Conservation (phyloP, 2,797 vertebrate genomes). For the Sternarchorhynchus goeldii region DNA sequence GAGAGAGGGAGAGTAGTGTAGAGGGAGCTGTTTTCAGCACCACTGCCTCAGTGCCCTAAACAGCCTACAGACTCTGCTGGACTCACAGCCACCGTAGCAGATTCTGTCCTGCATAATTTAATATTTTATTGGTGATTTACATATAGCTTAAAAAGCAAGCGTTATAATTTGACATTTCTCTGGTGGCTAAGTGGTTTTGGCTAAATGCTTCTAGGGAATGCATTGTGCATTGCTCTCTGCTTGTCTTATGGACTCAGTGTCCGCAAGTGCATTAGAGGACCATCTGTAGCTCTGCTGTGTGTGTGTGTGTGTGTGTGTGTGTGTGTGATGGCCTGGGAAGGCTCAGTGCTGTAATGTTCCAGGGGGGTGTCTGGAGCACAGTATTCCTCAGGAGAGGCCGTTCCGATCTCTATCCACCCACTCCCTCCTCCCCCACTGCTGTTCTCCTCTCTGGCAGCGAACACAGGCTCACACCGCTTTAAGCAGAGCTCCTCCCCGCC, state of each 20-base stretch:
- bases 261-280: constrained; percentile 40
- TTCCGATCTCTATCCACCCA: constrained; percentile 54
- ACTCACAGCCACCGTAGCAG: background rate
- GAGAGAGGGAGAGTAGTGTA: constrained; percentile 24
- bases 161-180: constrained; percentile 1
- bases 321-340: constrained; percentile 32
- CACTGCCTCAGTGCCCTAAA: constrained; percentile 8
- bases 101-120: too few relatives aligned
- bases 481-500: constrained; percentile 44
- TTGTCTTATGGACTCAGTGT: constrained; percentile 46
- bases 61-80: background rate
- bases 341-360: constrained; percentile 58
- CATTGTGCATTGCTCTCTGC: constrained; percentile 18
- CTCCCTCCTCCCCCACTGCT: constrained; percentile 35
- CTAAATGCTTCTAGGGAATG: constrained; percentile 7
- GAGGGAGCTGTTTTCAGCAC: constrained; percentile 56
- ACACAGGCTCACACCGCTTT: constrained; percentile 59
- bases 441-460: constrained; percentile 60
- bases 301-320: constrained; percentile 35
- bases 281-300: constrained; percentile 38
- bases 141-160: too few relatives aligned
- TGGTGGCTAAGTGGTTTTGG: background rate
- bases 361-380: constrained; percentile 61
- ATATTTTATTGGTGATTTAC: too few relatives aligned
- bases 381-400: constrained; percentile 60